Conservation (phyloP, 2,888 invertebrate genomes). For the Colostygia pectinataria region DNA sequence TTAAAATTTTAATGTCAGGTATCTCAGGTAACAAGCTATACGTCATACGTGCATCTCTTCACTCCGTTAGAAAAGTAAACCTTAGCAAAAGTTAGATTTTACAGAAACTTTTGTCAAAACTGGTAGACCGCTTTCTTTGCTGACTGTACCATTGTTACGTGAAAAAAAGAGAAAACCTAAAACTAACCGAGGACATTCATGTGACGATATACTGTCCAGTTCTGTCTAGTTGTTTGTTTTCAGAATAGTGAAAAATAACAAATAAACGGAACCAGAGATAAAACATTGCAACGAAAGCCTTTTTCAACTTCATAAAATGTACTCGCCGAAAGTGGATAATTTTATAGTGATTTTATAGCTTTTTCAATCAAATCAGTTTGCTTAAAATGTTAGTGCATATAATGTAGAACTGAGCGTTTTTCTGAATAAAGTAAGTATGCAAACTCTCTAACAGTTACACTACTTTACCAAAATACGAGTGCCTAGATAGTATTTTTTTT, state of each 20-base stretch:
- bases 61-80: too few species aligned
- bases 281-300: slow-evolving; percentile 32
- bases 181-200: slow-evolving; percentile 30
- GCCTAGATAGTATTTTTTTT: too few species aligned
- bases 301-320: slow-evolving; percentile 34
- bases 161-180: slow-evolving; percentile 23
- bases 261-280: slow-evolving; percentile 41
- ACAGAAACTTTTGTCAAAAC: too few species aligned
- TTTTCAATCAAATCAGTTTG: slow-evolving; percentile 18
- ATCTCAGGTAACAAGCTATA: too few species aligned
- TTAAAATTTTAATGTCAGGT: too few species aligned
- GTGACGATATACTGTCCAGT: slow-evolving; percentile 31
- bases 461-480: too few species aligned
- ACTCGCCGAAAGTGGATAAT: slow-evolving; percentile 26
- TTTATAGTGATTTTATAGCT: slow-evolving; percentile 31
- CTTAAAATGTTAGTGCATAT: not conserved
- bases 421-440: too few species aligned
- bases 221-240: slow-evolving; percentile 38
- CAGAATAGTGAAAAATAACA: slow-evolving; percentile 46
- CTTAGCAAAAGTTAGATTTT: too few species aligned
- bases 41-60: too few species aligned
- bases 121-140: too few species aligned
- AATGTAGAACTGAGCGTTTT: too few species aligned
- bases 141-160: slow-evolving; percentile 3
- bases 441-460: too few species aligned